Percentiles rank a stretch among this genome's conserved stretches.
Evolutionary conservation across 1,140 invertebrate genomes (phyloP).

Genomic region (Drusus annulatus): DNA sequence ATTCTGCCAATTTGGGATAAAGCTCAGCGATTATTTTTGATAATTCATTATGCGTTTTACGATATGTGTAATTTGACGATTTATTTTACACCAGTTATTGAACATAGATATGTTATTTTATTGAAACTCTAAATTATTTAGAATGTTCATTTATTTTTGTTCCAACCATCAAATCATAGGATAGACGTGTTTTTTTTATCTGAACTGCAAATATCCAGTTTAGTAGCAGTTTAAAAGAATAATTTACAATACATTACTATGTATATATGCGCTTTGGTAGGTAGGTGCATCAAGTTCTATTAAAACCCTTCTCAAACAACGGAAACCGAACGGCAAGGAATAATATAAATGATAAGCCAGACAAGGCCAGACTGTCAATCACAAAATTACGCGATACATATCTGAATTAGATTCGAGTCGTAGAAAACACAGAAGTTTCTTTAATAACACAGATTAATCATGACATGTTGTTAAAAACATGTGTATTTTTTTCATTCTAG

Average conservation of each 20-base stretch:
- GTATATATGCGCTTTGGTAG: not conserved
- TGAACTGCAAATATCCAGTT: not conserved
- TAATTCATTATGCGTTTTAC: too few species aligned
- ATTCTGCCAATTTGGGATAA: too few species aligned
- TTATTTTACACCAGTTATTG: too few species aligned
- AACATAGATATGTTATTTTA: too few species aligned
- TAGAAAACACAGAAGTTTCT: not conserved
- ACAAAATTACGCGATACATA: constrained; percentile 3
- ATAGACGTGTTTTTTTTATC: too few species aligned
- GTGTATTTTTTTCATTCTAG: constrained; percentile 1
- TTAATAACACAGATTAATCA: constrained; percentile 1
- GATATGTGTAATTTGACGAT: too few species aligned
- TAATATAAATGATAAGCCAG: not conserved
- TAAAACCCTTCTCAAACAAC: not conserved
- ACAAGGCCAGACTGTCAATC: not conserved
- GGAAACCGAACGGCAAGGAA: not conserved
- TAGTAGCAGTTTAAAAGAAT: not conserved
- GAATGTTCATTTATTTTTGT: too few species aligned
- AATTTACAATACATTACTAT: too few species aligned
- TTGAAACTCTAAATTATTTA: too few species aligned
- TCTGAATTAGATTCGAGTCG: constrained; percentile 6
- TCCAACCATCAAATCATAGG: too few species aligned
- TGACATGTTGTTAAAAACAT: constrained; percentile 2
- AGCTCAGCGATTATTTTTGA: too few species aligned
- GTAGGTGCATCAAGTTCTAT: not conserved